Evolutionary conservation across 2,888 invertebrate genomes (phyloP).

Genomic region (Leptopilina myrica): DNA sequence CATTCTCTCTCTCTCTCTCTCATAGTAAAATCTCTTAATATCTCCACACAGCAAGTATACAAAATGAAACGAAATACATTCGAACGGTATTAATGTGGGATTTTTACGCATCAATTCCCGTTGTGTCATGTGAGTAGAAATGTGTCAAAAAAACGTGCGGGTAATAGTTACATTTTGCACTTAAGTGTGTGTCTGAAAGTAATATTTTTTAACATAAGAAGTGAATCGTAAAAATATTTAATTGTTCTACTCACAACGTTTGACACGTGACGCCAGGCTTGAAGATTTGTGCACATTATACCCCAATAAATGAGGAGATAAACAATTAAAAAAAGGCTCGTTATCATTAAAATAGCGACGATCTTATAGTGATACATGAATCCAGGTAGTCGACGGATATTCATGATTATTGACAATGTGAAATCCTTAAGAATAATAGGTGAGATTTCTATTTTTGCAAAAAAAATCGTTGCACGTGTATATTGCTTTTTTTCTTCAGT

Average conservation of each 20-base stretch:
- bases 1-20: neutral
- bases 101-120: neutral
- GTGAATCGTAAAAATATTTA: neutral
- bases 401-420: constrained; percentile 60
- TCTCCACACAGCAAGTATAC: neutral
- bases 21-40: neutral
- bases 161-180: neutral
- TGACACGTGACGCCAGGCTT: constrained; percentile 79
- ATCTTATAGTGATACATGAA: constrained; percentile 70
- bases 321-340: constrained; percentile 73
- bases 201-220: too few species aligned
- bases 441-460: constrained; percentile 1
- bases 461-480: constrained; percentile 7
- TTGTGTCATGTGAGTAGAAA: neutral
- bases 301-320: constrained; percentile 80
- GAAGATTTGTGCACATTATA: constrained; percentile 79
- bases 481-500: neutral
- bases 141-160: neutral
- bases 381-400: constrained; percentile 69
- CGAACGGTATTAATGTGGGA: too few species aligned
- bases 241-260: constrained; percentile 78
- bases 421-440: neutral
- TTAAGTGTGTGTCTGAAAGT: neutral
- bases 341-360: constrained; percentile 63
- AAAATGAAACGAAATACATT: neutral